Base-by-base conservation (phyloP, 1,140 invertebrate species). In the Carposina sasakii region DNA sequence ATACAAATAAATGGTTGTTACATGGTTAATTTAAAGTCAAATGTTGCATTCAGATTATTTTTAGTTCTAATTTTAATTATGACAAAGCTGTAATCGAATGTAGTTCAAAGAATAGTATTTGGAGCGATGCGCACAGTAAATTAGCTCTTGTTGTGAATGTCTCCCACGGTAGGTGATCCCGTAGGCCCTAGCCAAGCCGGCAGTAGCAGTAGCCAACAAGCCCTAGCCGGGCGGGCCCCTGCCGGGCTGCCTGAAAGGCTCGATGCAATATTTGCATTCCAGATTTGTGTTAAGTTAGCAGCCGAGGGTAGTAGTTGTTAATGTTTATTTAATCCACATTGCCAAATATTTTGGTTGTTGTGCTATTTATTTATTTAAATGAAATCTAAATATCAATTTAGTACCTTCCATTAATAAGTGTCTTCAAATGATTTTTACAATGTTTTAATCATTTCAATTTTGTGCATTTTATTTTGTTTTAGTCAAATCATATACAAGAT, bases 181-280 rank as follows among this genome's bases (percentile, higher is more conserved):
- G 48, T 33, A 41, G 50, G 47, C 55, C 50, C 43, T 48, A 33
- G 33, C 61, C 34, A 45, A 26, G 23, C 55, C 56, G 36, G 40
- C 50, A 28, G 24, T 28, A 28, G 6, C 6, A 28, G 24, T 6
- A 28, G 6, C 6, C 6, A 28, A 28, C 24, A 12, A 12, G 24
- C 24, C 24, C 15, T 10, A 10, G 28, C 28, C 1, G 28, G 28
- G 10, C 24, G 24, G 24, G 33, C 33, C 8, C 13, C 33, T 17
- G 33, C 15, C 47, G 26, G 24, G 52, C 54, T 31, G 44, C 50
- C 9, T 15, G 42, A 41, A 56, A 81, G 76, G 78, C 77, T 67
- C 71, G 74, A 79, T 84, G 81, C 81, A 84, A 84, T 84, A 82
- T 67, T 73, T 81, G 81, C 81, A 84, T 84, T 84, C 81, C 81